phyloP scores from a whole-genome alignment of 2,888 invertebrate genomes.

The Terebella lapidaria region DNA sequence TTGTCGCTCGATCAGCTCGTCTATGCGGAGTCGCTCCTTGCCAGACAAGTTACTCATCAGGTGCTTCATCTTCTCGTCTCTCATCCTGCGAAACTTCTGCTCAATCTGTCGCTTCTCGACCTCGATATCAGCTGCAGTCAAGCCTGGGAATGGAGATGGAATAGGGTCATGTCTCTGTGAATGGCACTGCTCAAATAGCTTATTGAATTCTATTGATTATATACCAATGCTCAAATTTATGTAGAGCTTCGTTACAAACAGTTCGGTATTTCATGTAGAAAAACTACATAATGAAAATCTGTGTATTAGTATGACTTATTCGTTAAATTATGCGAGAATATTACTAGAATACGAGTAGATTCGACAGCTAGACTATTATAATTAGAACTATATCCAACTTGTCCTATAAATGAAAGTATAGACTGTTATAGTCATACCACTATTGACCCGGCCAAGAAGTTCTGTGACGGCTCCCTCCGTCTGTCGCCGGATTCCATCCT shows the following conservation, averaged over 20 bases:
- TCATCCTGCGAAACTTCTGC: constrained; percentile 60
- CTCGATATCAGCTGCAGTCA: constrained; percentile 5
- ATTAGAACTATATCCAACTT: neutral
- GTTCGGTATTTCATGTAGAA: no score
- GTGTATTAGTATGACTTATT: no score
- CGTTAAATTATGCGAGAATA: no score
- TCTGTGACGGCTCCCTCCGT: constrained; percentile 87
- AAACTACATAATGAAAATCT: no score
- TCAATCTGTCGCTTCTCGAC: constrained; percentile 32
- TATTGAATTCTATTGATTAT: no score
- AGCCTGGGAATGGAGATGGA: no score
- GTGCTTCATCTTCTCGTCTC: constrained; percentile 68
- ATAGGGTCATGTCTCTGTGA: no score
- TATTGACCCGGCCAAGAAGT: constrained; percentile 53
- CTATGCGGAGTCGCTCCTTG: constrained; percentile 14
- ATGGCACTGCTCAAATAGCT: no score
- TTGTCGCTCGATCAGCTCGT: constrained; percentile 22
- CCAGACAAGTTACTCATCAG: constrained; percentile 29
- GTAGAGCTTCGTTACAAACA: no score
- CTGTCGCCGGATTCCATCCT: constrained; percentile 59
- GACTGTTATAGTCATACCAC: constrained; percentile 8
- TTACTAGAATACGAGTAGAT: no score
- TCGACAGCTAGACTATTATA: no score
- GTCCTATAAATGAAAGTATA: neutral
- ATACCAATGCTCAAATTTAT: no score